A percentile compares a stretch with the other conserved stretches of the same genome.
These are phyloP conservation scores for Drosophila robusta DNA, from an alignment of 2,888 invertebrate genomes.

Conservation along the genomic window DNA sequence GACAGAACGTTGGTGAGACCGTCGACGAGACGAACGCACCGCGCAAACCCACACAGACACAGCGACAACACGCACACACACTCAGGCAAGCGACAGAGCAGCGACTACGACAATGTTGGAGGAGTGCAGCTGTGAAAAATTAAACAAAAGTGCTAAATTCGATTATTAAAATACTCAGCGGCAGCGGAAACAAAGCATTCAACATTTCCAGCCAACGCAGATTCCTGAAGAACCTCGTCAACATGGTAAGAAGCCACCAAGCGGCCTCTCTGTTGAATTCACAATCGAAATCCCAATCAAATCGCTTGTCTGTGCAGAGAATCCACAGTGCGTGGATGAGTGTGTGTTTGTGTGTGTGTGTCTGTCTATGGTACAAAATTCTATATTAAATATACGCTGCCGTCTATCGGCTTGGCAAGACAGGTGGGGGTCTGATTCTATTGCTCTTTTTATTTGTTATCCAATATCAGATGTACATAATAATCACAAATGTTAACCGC, in stretches of 20 bases:
- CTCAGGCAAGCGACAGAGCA: slow-evolving; percentile 43
- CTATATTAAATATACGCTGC: slow-evolving; percentile 48
- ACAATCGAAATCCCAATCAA: slow-evolving; percentile 35
- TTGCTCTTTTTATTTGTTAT: slow-evolving; percentile 12
- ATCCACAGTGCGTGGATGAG: slow-evolving; percentile 20
- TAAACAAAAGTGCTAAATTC: slow-evolving; percentile 61
- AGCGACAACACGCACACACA: slow-evolving; percentile 27
- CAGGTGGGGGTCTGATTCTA: slow-evolving; percentile 41
- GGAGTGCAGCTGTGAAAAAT: slow-evolving; percentile 67
- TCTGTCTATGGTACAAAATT: slow-evolving; percentile 49
- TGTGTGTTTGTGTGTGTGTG: slow-evolving; percentile 25
- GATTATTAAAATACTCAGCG: slow-evolving; percentile 35
- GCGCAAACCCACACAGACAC: slow-evolving; percentile 55
- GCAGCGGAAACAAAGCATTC: slow-evolving; percentile 49
- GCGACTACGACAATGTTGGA: slow-evolving; percentile 71
- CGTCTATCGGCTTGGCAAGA: slow-evolving; percentile 20
- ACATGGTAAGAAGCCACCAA: slow-evolving; percentile 62
- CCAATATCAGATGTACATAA: background rate
- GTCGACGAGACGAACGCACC: slow-evolving; percentile 65
- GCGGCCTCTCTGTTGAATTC: slow-evolving; percentile 2
- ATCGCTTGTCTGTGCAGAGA: slow-evolving; percentile 38
- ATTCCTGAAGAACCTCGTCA: slow-evolving; percentile 68
- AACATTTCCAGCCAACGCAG: slow-evolving; percentile 71
- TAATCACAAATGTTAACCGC: background rate
- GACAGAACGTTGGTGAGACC: slow-evolving; percentile 70